Base-by-base conservation (phyloP, 2,888 invertebrate genomes). In the Nomada ferruginata region DNA sequence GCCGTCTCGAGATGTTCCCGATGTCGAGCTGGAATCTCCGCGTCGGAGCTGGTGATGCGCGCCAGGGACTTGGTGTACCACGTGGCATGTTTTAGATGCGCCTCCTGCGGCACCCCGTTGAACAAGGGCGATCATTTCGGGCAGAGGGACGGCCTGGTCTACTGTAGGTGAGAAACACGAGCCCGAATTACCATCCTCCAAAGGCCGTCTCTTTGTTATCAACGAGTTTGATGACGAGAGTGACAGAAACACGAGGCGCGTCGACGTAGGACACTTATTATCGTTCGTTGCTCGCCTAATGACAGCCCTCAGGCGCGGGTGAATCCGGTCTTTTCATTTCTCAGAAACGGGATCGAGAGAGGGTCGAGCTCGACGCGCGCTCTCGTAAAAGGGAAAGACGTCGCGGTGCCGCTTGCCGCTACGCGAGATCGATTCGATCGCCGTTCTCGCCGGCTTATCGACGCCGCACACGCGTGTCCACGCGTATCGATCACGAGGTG, bases 111-210 rank as follows among this genome's bases (percentile, higher is more conserved):
- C 66, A 95, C 96, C 55, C 96, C 96, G 70, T 95, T 98, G 83
- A 96, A 97, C 81, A 97, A 98, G 91, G 98, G 98, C 29, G 98
- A 98, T 92, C 97, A 97, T 89, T 98, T 98, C 93, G 98, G 98
- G 47, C 97, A 98, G 95, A 95, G 97, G 83, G 97, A 97, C 86
- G 96, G 97, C 69, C 95, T 97, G 82, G 96, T 98, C 80, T 96
- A 96, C 93, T 97, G 96, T 94, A 95, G 93, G 92, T 93, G 89
- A 91, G 90, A 88, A 83, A 87, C 73, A 85, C 80, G 85, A 87
- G 87, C 78, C 84, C 80, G 83, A 86, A 88, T 88, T 88, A 86
- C 79, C 84, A 83, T 86, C 80, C 76, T 83, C 82, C 82, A 82
- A 87, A 85, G 83, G 85, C 88, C 85, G 87, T 85, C 85, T 85